phyloP scores from a whole-genome alignment of 2,113 vertebrate genomes.

The Microtus richardsoni region DNA sequence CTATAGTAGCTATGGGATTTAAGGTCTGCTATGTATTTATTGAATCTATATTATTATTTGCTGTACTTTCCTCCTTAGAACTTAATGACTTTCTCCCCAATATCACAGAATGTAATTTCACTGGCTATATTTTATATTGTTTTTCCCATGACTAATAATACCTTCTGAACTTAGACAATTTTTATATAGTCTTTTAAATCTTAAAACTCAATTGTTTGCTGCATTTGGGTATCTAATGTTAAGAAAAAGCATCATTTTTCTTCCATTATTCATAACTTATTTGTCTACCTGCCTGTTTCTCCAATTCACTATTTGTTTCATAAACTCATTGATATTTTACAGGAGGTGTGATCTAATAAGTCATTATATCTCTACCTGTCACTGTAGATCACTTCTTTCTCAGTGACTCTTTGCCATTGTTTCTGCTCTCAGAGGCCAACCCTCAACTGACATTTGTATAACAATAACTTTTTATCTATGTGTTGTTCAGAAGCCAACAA shows the following conservation, averaged over 20 bases:
- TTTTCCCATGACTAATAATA: not conserved
- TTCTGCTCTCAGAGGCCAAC: not conserved
- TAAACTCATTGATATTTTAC: not conserved
- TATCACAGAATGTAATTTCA: not conserved
- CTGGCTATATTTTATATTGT: not conserved
- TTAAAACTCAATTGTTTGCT: slow-evolving; percentile 6
- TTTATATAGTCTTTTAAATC: not conserved
- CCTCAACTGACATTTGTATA: not conserved
- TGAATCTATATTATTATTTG: not conserved
- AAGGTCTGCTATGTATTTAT: not conserved
- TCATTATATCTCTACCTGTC: not conserved
- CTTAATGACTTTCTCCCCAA: not conserved
- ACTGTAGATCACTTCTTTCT: not conserved
- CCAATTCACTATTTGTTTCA: slow-evolving; percentile 13
- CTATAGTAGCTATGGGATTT: not conserved
- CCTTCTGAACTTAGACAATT: not conserved
- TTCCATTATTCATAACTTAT: not conserved
- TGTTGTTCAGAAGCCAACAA: not conserved
- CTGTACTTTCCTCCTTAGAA: not conserved
- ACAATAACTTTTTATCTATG: not conserved
- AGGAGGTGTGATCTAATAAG: not conserved
- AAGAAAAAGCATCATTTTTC: not conserved
- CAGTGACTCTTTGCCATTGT: not conserved
- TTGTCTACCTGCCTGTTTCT: not conserved
- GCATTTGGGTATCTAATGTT: not conserved